phyloP scores from a whole-genome alignment of 2,888 invertebrate species.

The Mycalesis mineus region DNA sequence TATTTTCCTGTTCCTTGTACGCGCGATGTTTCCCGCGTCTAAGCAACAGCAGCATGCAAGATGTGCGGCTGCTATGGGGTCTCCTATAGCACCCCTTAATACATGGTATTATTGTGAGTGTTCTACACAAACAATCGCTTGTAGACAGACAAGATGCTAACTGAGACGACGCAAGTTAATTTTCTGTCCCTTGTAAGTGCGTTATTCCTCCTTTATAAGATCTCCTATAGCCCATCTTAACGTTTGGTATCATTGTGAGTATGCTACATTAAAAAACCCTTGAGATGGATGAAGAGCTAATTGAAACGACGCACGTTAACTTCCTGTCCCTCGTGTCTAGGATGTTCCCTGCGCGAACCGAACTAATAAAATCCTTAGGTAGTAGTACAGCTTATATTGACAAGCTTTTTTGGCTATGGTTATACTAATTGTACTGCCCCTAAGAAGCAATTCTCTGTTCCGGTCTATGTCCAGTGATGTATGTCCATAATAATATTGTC shows the following conservation, averaged over 20 bases:
- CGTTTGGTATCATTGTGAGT: conserved; percentile 84
- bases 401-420: no score
- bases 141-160: conserved; percentile 72
- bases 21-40: conserved; percentile 88
- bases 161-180: conserved; percentile 89
- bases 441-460: no score
- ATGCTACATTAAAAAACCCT: conserved; percentile 15
- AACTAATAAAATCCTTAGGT: no score
- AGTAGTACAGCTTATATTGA: no score
- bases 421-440: no score
- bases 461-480: no score
- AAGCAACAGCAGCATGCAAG: conserved; percentile 85
- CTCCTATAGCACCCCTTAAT: conserved; percentile 89
- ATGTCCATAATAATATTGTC: no score
- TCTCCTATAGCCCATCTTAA: conserved; percentile 90
- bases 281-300: conserved; percentile 71
- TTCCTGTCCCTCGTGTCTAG: conserved; percentile 93
- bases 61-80: conserved; percentile 84
- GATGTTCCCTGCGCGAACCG: conserved; percentile 89
- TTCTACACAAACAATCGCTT: no score
- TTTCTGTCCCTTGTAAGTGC: conserved; percentile 95
- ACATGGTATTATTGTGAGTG: conserved; percentile 84
- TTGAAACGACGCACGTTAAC: conserved; percentile 89
- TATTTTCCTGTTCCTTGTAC: conserved; percentile 91
- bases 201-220: conserved; percentile 89